phyloP scores from a whole-genome alignment of 35 echinoderm and acorn worm species.

The Stichopus chloronotus region DNA sequence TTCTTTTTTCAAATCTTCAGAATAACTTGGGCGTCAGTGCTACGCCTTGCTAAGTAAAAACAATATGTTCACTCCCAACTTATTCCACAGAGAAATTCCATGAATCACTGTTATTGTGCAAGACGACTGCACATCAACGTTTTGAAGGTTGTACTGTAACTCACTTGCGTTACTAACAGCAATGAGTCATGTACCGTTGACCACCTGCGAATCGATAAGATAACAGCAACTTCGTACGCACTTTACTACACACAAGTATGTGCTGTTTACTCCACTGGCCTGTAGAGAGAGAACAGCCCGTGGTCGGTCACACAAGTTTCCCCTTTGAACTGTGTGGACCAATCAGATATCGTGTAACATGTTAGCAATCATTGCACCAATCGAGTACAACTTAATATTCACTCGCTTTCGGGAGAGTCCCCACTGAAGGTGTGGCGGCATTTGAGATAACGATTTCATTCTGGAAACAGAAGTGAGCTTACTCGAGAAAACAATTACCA shows the following conservation, averaged over 20 bases:
- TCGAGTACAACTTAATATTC: neutral
- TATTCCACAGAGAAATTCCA: neutral
- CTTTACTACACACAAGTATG: neutral
- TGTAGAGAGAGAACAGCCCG: neutral
- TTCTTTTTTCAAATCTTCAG: no score
- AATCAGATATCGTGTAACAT: slow-evolving; percentile 4
- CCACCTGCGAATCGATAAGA: slow-evolving; percentile 7
- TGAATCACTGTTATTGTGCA: neutral
- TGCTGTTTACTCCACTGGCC: neutral
- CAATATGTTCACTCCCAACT: no score
- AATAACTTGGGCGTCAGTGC: no score
- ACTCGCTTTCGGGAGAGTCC: neutral
- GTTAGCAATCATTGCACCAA: neutral
- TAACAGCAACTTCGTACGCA: neutral
- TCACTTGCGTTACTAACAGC: neutral
- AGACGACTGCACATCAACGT: neutral
- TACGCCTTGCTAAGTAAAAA: no score
- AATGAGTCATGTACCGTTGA: slow-evolving; percentile 11
- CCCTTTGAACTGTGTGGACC: slow-evolving; percentile 35
- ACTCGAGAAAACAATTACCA: no score
- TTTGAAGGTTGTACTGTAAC: neutral
- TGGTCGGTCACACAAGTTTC: neutral
- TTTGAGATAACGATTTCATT: neutral
- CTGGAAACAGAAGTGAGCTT: no score
- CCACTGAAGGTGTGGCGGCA: slow-evolving; percentile 2